Base-by-base conservation (phyloP, 2,888 invertebrate genomes). In the Eulithis prunata region DNA sequence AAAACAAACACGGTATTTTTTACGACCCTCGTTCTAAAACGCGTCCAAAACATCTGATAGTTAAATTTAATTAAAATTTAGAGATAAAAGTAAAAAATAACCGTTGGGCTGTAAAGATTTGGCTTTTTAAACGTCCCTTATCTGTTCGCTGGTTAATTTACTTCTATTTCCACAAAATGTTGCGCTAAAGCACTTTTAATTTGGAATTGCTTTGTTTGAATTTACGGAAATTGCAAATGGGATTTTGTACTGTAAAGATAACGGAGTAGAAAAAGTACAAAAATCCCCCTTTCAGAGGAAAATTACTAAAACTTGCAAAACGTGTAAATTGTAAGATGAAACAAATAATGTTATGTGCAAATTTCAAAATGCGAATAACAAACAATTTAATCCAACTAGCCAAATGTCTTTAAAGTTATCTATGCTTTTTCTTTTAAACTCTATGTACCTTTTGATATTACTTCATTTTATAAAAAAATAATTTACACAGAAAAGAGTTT, bases 161-260 rank as follows among this genome's bases (percentile, higher is more conserved):
- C 74, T 77, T 78, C 76, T 71, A 71, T 72, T 74, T 75, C 73
- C 70, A 73, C 75, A 75, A 75, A 59, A 78, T 75, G 75, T 64
- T 64, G 68, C 60, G 73, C 58, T 58, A 58, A 62, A 67, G 14
- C 67, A 55, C 70, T 77, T 78, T 76, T 77, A 77, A 78, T 78
- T 76, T 74, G 69, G 69, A 71, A 71, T 70, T 72, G 75, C 67
- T 78, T 78, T 74, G 71, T 78, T 76, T 70, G 63, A 69, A 75
- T 75, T 75, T 47, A 47, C 55, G 55, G 54, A 64, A 66, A 70
- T 66, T 62, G 64, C 57, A 64, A 68, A 73, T 64, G 57, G 57
- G 57, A 62, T 64, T 69, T 60, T 43, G 57, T 57, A 65, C 64
- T 62, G 57, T 70, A 55, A 64, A 65, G 69, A 65, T 67, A 68